These are phyloP conservation scores for Eira barbara DNA, from an alignment of 2,113 vertebrate genomes.

Conservation along the genomic window DNA sequence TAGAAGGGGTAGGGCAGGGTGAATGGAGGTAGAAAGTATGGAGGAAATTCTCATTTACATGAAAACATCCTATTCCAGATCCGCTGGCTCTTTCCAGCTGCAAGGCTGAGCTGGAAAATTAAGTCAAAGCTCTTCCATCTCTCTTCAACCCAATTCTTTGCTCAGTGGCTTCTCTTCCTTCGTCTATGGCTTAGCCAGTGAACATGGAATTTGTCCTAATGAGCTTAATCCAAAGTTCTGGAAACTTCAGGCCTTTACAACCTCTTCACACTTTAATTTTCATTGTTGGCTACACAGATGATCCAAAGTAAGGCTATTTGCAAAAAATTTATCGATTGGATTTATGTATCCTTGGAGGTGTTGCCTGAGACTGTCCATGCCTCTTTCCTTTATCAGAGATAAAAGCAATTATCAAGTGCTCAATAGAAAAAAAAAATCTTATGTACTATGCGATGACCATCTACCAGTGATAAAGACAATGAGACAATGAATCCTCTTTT, in stretches of 20 bases:
- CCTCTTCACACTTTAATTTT: background rate
- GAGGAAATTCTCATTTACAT: background rate
- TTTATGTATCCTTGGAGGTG: background rate
- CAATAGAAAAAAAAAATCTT: background rate
- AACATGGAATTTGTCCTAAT: background rate
- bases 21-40: conserved; percentile 53
- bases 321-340: background rate
- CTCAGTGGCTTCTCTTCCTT: background rate
- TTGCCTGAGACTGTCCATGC: background rate
- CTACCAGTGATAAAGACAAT: background rate
- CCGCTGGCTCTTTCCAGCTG: background rate
- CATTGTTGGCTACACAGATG: background rate
- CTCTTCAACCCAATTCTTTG: background rate
- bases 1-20: background rate
- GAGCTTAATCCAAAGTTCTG: background rate
- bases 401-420: background rate
- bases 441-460: background rate
- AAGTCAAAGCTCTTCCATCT: background rate
- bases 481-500: background rate
- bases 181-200: background rate
- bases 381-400: background rate
- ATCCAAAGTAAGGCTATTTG: background rate
- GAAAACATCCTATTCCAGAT: background rate
- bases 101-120: background rate
- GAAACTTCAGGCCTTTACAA: background rate